These are phyloP conservation scores for Eciton burchellii DNA, from an alignment of 1,140 invertebrate genomes.

Conservation along the genomic window DNA sequence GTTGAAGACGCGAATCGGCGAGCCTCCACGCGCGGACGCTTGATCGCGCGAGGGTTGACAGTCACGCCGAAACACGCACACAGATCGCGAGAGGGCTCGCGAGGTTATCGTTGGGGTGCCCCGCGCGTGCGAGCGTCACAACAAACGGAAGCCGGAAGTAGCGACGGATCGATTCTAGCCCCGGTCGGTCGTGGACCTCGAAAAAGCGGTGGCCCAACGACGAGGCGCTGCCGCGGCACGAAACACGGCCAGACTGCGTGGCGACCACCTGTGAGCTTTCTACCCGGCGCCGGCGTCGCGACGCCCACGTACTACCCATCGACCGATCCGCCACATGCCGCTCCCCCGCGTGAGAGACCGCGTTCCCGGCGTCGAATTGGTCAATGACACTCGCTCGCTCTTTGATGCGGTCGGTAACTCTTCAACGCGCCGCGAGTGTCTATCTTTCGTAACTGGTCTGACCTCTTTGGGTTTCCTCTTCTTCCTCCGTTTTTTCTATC, in stretches of 20 bases:
- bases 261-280: conserved; percentile 82
- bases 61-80: conserved; percentile 21
- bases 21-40: conserved; percentile 23
- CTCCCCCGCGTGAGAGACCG: conserved; percentile 28
- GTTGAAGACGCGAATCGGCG: conserved; percentile 5
- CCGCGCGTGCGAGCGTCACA: conserved; percentile 72
- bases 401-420: conserved; percentile 50
- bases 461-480: not conserved
- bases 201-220: conserved; percentile 70
- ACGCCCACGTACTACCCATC: conserved; percentile 73
- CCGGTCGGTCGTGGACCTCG: conserved; percentile 78
- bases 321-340: conserved; percentile 52
- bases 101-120: conserved; percentile 45
- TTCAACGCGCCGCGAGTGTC: not conserved
- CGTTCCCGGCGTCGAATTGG: conserved; percentile 39
- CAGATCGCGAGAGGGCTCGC: not conserved
- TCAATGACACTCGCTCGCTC: conserved; percentile 58
- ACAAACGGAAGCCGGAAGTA: conserved; percentile 78
- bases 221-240: conserved; percentile 70
- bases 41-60: not conserved
- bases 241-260: conserved; percentile 80
- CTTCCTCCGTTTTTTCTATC: not conserved
- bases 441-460: not conserved
- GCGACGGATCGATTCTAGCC: conserved; percentile 66
- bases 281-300: conserved; percentile 77